Percentiles rank a stretch among this genome's conserved stretches.
Conservation (phyloP, 2,888 invertebrate species). For the Loripinus fragilis region DNA sequence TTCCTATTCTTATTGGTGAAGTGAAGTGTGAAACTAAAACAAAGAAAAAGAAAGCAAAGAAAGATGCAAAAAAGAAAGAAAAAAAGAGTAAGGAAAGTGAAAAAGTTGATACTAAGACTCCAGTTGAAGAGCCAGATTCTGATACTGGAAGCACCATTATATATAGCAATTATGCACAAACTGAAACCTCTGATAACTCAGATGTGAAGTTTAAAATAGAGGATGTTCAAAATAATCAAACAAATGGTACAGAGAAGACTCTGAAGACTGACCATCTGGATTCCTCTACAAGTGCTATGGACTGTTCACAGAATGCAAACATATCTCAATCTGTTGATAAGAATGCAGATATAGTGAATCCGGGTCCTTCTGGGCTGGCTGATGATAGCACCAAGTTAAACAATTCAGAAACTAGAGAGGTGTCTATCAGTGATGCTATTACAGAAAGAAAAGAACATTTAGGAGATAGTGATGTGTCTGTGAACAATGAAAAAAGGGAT, state of each 20-base stretch:
- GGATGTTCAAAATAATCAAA: too few species aligned
- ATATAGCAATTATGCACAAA: background rate
- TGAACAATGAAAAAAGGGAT: too few species aligned
- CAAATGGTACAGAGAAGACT: too few species aligned
- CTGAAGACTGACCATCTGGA: background rate
- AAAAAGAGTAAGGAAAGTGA: background rate
- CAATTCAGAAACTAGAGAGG: too few species aligned
- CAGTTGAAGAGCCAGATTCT: background rate
- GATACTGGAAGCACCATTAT: constrained; percentile 1
- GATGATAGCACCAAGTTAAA: background rate
- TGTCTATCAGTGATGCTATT: too few species aligned
- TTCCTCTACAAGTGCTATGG: background rate
- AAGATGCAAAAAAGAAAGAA: background rate
- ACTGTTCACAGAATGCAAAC: too few species aligned
- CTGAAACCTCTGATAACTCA: background rate
- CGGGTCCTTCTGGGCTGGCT: background rate
- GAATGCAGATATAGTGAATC: too few species aligned
- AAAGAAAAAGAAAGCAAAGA: constrained; percentile 24
- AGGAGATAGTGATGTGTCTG: too few species aligned
- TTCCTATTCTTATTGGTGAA: constrained; percentile 29
- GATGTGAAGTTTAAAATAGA: too few species aligned
- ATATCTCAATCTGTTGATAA: too few species aligned
- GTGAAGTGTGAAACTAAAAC: constrained; percentile 2
- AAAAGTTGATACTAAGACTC: background rate
- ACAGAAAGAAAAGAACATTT: too few species aligned